phyloP scores from a whole-genome alignment of 2,888 invertebrate species.

The Alcis repandata region DNA sequence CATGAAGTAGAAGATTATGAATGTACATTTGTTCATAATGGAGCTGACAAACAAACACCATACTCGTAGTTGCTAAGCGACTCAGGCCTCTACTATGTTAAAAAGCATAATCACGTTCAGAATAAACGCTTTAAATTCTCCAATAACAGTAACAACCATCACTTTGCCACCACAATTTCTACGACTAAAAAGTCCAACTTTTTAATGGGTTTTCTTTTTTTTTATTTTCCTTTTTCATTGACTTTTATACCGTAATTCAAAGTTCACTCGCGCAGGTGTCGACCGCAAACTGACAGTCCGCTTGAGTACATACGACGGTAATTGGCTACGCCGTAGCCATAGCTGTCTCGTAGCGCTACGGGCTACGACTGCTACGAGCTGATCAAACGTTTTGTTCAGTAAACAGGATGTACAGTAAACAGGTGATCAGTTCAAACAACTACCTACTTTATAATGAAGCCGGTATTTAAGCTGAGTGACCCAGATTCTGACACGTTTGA shows the following conservation, averaged over 20 bases:
- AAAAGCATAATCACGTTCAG: no score
- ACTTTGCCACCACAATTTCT: no score
- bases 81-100: no score
- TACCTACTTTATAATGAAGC: not conserved
- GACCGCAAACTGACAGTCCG: conserved; percentile 26
- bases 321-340: conserved; percentile 35
- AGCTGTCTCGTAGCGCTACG: conserved; percentile 23
- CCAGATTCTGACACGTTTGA: conserved; percentile 1
- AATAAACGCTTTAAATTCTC: no score
- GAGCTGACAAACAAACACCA: no score
- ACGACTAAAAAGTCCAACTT: no score
- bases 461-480: not conserved
- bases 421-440: not conserved
- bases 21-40: no score
- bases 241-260: conserved; percentile 4
- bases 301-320: conserved; percentile 29
- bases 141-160: no score
- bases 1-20: no score
- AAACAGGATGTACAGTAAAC: not conserved
- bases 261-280: conserved; percentile 26
- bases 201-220: no score
- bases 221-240: not conserved
- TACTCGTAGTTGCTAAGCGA: no score
- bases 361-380: conserved; percentile 19
- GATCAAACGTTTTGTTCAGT: conserved; percentile 22